A percentile compares a stretch with the other conserved stretches of the same genome.
These are phyloP conservation scores for Tolmerus cingulatus DNA, from an alignment of 2,888 invertebrate genomes.

Conservation along the genomic window DNA sequence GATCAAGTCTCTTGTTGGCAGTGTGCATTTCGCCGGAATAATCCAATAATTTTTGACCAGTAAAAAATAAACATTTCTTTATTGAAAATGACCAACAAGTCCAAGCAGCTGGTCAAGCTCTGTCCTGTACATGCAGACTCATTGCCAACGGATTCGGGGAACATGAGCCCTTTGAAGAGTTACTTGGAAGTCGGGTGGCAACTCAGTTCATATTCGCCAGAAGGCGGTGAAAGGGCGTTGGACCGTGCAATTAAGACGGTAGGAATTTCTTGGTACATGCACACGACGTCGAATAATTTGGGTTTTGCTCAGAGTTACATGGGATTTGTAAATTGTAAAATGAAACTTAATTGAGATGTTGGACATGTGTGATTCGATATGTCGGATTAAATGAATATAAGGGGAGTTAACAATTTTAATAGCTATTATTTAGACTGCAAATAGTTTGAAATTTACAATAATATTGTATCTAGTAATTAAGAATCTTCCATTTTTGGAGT, in stretches of 20 bases:
- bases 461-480: too few species aligned
- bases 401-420: background rate
- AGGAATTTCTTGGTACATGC: background rate
- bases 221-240: background rate
- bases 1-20: background rate
- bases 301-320: background rate
- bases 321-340: background rate
- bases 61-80: background rate
- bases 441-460: background rate
- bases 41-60: background rate
- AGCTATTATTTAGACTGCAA: background rate
- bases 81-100: background rate
- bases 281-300: background rate
- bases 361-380: background rate
- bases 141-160: background rate
- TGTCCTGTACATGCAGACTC: background rate
- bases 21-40: conserved; percentile 19
- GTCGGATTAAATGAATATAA: background rate
- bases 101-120: background rate
- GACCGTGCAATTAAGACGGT: background rate
- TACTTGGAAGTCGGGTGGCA: background rate
- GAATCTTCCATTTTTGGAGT: too few species aligned
- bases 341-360: background rate
- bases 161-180: background rate
- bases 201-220: background rate